Conservation (phyloP, 2,888 invertebrate genomes). For the Phyto melanocephala region DNA sequence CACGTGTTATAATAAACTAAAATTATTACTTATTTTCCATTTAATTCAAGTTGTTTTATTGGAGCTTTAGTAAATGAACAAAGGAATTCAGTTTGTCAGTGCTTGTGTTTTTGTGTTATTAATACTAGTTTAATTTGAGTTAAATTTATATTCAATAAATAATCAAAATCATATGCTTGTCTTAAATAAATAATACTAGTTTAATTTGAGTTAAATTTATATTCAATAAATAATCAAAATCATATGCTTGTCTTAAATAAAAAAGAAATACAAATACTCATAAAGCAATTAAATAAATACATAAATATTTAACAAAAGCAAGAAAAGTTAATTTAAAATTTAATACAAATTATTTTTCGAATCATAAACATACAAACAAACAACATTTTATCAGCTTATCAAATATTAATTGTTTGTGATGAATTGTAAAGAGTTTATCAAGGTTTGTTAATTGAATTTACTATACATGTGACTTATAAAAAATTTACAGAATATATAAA, state of each 20-base stretch:
- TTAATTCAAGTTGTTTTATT: no score
- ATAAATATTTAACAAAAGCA: not conserved
- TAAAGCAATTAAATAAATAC: not conserved
- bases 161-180: not conserved
- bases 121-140: not conserved
- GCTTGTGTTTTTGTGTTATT: not conserved
- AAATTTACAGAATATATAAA: no score
- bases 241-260: not conserved
- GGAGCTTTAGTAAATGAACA: no score
- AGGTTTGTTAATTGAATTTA: conserved; percentile 33
- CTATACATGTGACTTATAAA: not conserved
- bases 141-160: not conserved
- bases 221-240: no score
- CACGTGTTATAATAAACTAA: no score
- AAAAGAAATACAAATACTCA: no score
- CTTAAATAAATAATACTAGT: not conserved
- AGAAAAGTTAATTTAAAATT: not conserved
- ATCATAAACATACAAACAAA: not conserved
- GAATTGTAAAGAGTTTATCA: not conserved
- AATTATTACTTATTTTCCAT: no score
- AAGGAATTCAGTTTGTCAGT: no score
- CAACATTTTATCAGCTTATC: not conserved
- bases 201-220: not conserved
- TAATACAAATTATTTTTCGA: no score
- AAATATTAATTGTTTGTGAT: not conserved